Base-by-base conservation (phyloP, 2,113 vertebrate species). In the Pteruthius melanotis region DNA sequence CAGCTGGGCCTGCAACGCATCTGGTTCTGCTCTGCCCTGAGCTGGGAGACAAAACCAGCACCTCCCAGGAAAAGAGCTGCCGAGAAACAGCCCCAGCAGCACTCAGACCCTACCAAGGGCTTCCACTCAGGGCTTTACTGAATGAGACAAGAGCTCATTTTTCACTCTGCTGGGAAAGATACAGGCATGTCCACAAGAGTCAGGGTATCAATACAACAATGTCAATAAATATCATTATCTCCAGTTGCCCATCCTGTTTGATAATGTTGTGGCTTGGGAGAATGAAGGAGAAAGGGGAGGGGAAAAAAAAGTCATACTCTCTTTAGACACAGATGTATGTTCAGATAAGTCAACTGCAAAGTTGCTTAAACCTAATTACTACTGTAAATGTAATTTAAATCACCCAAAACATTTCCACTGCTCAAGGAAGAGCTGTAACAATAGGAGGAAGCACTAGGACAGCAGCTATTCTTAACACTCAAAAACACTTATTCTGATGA, bases 391-490 rank as follows among this genome's bases (percentile, higher is more conserved):
- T 65, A 79, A 94, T 69, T 93, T 72, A 90, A 96, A 83, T 70
- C 50, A 35, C 83, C 37, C 77, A 27, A 89, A 94, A 63, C 35
- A 56, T 89, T 96, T 94, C 78, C 95, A 95, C 56, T 78, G 75
- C 79, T 83, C 28, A 37, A 95, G 96, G 96, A 96, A 96, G 86
- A 87, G 80, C 71, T 87, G 40, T 42, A 92, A 97, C 94, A 97
- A 96, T 96, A 63, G 90, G 21, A 95, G 95, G 97, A 97, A 97
- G 93, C 5, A 11, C 69, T 81, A 79, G 85, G 81, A 82, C 33
- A 50, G 81, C 26, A 83, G 82, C 87, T 96, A 95, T 97, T 96
- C 95, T 95, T 83, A 80, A 91, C 57, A 28, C 45, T 84, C n/a
- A 83, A 92, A 95, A 63, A 7, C 75, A 93, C 57, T 94, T 84